Conservation (phyloP, 2,888 invertebrate genomes). For the Cryptosula pallasiana region DNA sequence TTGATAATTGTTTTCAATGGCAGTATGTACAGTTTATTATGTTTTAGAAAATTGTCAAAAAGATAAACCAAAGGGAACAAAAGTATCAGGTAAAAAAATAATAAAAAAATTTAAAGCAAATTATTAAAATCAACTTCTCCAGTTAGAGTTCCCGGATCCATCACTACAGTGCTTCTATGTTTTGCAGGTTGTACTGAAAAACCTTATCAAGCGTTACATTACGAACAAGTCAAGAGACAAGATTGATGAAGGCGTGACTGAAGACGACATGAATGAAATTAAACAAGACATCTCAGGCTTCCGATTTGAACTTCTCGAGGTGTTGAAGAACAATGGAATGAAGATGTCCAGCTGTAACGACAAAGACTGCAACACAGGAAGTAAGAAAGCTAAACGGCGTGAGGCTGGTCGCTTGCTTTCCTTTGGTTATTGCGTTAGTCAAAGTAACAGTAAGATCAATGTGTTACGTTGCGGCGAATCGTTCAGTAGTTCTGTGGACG, state of each 20-base stretch:
- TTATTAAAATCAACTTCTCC: no score
- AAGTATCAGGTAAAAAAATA: slow-evolving; percentile 80
- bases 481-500: neutral
- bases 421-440: slow-evolving; percentile 12
- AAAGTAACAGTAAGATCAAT: neutral
- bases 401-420: neutral
- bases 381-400: neutral
- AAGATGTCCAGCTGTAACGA: slow-evolving; percentile 36
- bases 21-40: neutral
- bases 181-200: slow-evolving; percentile 86
- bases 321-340: slow-evolving; percentile 82
- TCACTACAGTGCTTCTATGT: no score
- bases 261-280: slow-evolving; percentile 98
- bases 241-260: slow-evolving; percentile 93
- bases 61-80: slow-evolving; percentile 86
- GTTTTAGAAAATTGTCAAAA: slow-evolving; percentile 80
- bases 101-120: no score
- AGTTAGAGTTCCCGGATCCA: no score
- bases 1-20: no score
- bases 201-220: slow-evolving; percentile 90
- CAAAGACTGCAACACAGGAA: neutral
- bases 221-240: slow-evolving; percentile 92
- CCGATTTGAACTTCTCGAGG: slow-evolving; percentile 93
- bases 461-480: neutral
- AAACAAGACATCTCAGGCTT: slow-evolving; percentile 98